Evolutionary conservation across 2,113 vertebrate species (phyloP), one percentile per base, ranked within the genome.

Genomic region (Butorides virescens): DNA sequence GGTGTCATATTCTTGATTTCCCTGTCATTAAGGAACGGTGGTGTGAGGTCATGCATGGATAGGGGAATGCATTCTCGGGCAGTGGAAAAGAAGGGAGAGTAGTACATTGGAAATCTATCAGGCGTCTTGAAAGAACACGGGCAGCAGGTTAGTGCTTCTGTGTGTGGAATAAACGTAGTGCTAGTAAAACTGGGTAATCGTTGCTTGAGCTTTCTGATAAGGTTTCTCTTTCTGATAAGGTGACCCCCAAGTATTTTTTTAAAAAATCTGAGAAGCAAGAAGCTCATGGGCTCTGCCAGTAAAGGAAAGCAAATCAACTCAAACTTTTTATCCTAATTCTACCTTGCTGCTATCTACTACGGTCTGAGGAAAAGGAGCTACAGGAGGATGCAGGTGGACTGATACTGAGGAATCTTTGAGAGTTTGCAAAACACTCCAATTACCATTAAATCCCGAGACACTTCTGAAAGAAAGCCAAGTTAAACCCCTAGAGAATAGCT

Each of bases 361-460:
- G 34, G 36, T 63, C 76, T 96, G 70, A 95, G 91, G 74, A 80
- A 71, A 76, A 77, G 77, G 53, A 95, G 89, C 77, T 92, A 37
- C 21, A 63, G 89, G 70, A 95, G 62, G 62, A 83, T 13, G 12
- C 95, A 63, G 84, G 91, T 95, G 74, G 91, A 79, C 81, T 73
- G 92, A 83, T 94, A 83, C 83, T 94, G 91, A 96, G 86, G 91
- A 91, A 42, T 96, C 80, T 95, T 85, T 93, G 73, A 94, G 92
- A 92, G 87, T 93, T 94, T 95, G 92, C 96, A 95, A 97, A 97
- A 95, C 89, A 94, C 93, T 97, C 91, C 94, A 92, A 93, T 97
- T 96, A 94, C 94, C 87, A 94, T 84, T 86, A 93, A 95, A 88
- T 96, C 94, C 91, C 91, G 79, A 82, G 77, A 74, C 50, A 59